Evolutionary conservation across 2,888 invertebrate species (phyloP).

Genomic region (Theretra japonica): DNA sequence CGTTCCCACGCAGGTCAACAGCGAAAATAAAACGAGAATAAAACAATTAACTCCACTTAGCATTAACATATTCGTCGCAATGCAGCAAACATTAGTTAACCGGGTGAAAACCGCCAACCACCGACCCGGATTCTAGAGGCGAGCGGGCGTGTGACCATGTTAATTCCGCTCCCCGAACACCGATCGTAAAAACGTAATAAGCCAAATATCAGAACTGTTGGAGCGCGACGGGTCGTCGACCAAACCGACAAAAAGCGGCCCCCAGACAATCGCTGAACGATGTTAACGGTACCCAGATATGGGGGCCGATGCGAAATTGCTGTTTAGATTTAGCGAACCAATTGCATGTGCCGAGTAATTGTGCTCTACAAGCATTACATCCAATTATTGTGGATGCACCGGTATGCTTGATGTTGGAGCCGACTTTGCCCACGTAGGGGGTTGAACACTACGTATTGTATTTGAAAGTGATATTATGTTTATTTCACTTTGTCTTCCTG

Average conservation of each 20-base stretch:
- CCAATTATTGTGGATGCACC: constrained; percentile 40
- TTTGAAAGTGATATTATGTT: neutral
- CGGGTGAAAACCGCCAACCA: neutral
- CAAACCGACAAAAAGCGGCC: constrained; percentile 55
- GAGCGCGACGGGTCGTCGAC: constrained; percentile 58
- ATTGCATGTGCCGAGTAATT: constrained; percentile 49
- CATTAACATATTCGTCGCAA: constrained; percentile 16
- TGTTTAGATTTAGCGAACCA: constrained; percentile 53
- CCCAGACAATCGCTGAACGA: constrained; percentile 56
- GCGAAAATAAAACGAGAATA: constrained; percentile 13
- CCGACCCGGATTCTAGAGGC: neutral
- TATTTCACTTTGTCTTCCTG: too few relatives aligned
- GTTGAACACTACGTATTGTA: neutral
- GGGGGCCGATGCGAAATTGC: constrained; percentile 56
- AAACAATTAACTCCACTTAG: constrained; percentile 5
- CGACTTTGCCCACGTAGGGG: neutral
- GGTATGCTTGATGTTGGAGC: neutral
- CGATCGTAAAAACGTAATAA: constrained; percentile 40
- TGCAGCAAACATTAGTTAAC: neutral
- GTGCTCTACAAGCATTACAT: constrained; percentile 43
- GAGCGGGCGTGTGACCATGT: neutral
- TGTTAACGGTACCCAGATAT: constrained; percentile 60
- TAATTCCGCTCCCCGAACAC: neutral
- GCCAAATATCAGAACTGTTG: constrained; percentile 36
- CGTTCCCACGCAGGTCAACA: constrained; percentile 30